A percentile compares a stretch with the other conserved stretches of the same genome.
These are phyloP conservation scores for Halcyon badia DNA, from an alignment of 2,797 vertebrate genomes.

Conservation along the genomic window DNA sequence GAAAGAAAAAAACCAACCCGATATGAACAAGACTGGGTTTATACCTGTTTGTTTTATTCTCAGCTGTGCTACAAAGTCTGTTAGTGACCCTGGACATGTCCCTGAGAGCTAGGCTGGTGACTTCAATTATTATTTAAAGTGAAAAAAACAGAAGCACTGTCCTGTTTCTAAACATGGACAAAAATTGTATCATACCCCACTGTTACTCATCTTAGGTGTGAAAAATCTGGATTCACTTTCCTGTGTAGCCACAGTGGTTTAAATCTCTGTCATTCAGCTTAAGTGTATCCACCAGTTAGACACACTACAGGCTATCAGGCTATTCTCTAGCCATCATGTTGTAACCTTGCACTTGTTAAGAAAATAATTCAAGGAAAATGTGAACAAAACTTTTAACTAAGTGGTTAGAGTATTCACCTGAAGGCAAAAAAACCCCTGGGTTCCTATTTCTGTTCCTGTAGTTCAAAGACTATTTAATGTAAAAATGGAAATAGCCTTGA, in stretches of 20 bases:
- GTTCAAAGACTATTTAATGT: slow-evolving; percentile 12
- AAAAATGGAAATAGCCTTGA: slow-evolving; percentile 34
- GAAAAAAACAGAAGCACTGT: neutral
- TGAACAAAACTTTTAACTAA: neutral
- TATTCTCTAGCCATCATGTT: neutral
- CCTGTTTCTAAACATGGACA: neutral
- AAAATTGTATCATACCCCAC: neutral
- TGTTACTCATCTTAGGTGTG: neutral
- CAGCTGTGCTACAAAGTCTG: neutral
- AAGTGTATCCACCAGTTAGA: neutral
- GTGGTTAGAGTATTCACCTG: neutral
- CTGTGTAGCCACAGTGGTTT: neutral
- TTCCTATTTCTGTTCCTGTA: neutral
- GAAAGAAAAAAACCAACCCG: neutral
- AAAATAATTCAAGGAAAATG: slow-evolving; percentile 9
- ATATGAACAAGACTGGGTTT: neutral
- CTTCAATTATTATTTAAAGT: neutral
- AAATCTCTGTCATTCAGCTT: neutral
- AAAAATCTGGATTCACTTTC: neutral
- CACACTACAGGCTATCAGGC: neutral
- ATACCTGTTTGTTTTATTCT: neutral
- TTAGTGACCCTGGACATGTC: neutral
- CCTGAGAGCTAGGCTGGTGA: neutral
- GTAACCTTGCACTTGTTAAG: neutral
- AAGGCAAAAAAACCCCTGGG: neutral